phyloP scores from a whole-genome alignment of 2,888 invertebrate genomes.

The Ennomos erosarius region DNA sequence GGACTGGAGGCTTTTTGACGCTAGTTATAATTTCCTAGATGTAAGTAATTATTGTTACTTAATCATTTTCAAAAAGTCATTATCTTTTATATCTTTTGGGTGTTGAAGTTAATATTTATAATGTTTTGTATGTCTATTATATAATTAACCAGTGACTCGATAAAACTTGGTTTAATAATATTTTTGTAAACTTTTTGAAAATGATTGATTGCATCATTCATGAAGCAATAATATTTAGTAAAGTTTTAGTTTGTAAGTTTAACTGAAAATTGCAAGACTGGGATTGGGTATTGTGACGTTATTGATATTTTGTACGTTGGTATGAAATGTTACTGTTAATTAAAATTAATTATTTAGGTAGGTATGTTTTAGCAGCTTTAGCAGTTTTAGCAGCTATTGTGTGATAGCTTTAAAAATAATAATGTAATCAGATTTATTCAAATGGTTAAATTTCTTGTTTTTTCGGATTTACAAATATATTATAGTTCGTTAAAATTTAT shows the following conservation, averaged over 20 bases:
- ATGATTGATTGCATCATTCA: constrained; percentile 44
- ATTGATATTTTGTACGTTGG: constrained; percentile 4
- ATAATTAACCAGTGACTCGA: too few relatives aligned
- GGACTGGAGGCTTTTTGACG: constrained; percentile 11
- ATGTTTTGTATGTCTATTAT: too few relatives aligned
- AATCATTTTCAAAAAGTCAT: constrained; percentile 46
- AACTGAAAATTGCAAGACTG: constrained; percentile 17
- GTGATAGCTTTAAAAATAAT: too few relatives aligned
- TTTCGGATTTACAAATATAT: too few relatives aligned
- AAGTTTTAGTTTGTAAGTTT: too few relatives aligned
- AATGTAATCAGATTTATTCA: too few relatives aligned
- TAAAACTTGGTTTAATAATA: too few relatives aligned
- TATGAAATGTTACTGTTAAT: constrained; percentile 1
- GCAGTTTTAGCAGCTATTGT: too few relatives aligned
- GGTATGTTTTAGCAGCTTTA: too few relatives aligned
- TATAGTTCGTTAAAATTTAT: too few relatives aligned
- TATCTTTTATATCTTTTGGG: background rate
- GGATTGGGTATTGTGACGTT: constrained; percentile 5
- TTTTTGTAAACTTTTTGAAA: constrained; percentile 40
- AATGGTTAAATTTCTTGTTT: too few relatives aligned
- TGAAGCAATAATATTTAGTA: background rate
- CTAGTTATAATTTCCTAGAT: background rate
- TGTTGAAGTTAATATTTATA: too few relatives aligned
- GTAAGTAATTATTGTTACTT: constrained; percentile 19
- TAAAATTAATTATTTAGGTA: constrained; percentile 4